phyloP scores from a whole-genome alignment of 2,888 invertebrate genomes.

The Torymus auratus region DNA sequence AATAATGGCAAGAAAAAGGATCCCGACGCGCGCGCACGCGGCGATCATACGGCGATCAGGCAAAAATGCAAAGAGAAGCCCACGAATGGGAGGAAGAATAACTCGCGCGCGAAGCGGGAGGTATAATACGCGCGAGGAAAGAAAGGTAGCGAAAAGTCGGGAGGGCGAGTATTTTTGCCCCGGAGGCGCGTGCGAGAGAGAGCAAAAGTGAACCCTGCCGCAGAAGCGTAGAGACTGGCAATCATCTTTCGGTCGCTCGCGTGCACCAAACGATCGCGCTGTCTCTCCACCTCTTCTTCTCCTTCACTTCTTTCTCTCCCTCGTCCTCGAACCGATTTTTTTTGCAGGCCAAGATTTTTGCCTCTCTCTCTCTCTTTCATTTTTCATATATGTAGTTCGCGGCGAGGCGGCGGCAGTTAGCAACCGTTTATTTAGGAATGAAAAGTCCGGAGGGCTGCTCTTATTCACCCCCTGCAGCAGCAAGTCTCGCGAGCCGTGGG shows the following conservation, averaged over 20 bases:
- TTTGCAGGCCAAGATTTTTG: conserved; percentile 26
- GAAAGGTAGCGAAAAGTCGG: conserved; percentile 50
- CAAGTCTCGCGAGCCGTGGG: conserved; percentile 68
- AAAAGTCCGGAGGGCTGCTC: conserved; percentile 54
- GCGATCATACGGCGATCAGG: conserved; percentile 37
- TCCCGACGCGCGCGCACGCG: background rate
- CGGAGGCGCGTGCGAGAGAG: background rate
- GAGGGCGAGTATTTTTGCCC: conserved; percentile 33
- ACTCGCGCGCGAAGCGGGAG: background rate
- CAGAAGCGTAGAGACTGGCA: conserved; percentile 60
- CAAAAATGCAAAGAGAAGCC: conserved; percentile 49
- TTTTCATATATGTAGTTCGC: conserved; percentile 66
- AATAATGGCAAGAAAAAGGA: conserved; percentile 37
- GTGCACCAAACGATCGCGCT: conserved; percentile 70
- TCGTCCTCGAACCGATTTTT: background rate
- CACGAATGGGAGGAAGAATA: background rate
- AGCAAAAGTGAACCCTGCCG: conserved; percentile 27
- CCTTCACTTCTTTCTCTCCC: background rate
- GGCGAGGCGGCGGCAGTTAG: conserved; percentile 62
- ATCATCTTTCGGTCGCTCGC: conserved; percentile 73
- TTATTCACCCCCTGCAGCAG: conserved; percentile 61
- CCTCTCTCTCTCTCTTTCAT: conserved; percentile 63
- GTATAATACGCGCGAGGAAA: conserved; percentile 11
- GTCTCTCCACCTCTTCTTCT: conserved; percentile 29
- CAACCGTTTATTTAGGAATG: conserved; percentile 74